A percentile compares a stretch with the other conserved stretches of the same genome.
Conservation (phyloP, 2,797 vertebrate genomes). For the Tapirus indicus region DNA sequence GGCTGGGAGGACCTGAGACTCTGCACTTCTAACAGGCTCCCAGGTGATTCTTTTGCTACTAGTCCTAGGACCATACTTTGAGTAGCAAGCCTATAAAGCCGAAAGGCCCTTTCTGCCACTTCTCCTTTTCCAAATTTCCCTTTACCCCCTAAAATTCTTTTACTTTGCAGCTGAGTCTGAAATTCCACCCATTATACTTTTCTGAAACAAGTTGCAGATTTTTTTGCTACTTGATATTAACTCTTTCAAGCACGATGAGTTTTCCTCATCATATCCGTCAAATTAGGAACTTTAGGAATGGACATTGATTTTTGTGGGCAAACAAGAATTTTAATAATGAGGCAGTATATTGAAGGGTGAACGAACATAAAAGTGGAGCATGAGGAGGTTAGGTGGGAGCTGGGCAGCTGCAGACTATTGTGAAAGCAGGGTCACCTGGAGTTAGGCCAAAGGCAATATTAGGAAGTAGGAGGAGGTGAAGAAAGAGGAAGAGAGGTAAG, state of each 20-base stretch:
- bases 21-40: not conserved
- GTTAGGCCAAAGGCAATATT: not conserved
- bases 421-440: not conserved
- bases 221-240: not conserved
- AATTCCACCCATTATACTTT: not conserved
- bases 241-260: not conserved
- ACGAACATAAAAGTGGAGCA: not conserved
- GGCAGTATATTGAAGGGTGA: not conserved
- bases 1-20: not conserved
- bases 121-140: not conserved
- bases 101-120: not conserved
- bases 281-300: not conserved
- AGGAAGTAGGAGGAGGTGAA: slow-evolving; percentile 15
- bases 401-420: not conserved
- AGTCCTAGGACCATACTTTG: not conserved
- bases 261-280: not conserved
- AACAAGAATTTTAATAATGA: slow-evolving; percentile 4
- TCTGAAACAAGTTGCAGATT: not conserved
- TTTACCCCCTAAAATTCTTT: not conserved
- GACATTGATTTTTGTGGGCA: not conserved
- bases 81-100: not conserved
- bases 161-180: not conserved
- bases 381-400: not conserved
- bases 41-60: not conserved
- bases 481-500: not conserved